Conservation (phyloP, 2,888 invertebrate genomes). For the Pachydiplax longipennis region DNA sequence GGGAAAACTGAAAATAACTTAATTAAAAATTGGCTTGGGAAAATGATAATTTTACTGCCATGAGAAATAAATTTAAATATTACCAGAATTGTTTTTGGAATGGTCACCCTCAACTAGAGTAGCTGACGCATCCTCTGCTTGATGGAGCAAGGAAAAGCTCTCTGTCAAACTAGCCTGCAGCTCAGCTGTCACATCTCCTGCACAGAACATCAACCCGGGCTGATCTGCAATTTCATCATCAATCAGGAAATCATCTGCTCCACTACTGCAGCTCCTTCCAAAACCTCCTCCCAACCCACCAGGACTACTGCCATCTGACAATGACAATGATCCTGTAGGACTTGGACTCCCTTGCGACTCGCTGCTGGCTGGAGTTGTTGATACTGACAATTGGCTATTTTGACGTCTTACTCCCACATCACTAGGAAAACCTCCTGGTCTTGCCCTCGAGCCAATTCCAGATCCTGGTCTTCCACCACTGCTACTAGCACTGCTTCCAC, state of each 20-base stretch:
- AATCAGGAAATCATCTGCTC: constrained; percentile 80
- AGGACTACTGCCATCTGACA: constrained; percentile 44
- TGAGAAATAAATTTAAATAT: too few species aligned
- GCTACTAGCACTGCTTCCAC: constrained; percentile 61
- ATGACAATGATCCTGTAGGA: constrained; percentile 46
- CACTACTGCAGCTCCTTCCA: constrained; percentile 61
- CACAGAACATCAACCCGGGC: constrained; percentile 79
- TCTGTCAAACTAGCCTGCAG: background rate
- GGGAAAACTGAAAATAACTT: background rate
- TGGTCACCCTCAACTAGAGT: constrained; percentile 20
- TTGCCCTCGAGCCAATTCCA: constrained; percentile 59
- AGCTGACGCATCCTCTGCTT: constrained; percentile 15
- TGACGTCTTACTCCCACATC: constrained; percentile 56
- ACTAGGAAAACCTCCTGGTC: constrained; percentile 57
- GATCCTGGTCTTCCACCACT: constrained; percentile 68
- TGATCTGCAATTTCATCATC: constrained; percentile 93
- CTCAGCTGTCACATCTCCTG: constrained; percentile 25
- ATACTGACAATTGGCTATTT: constrained; percentile 28
- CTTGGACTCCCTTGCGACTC: constrained; percentile 45
- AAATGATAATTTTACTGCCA: background rate
- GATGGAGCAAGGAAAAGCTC: constrained; percentile 12
- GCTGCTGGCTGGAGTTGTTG: constrained; percentile 41
- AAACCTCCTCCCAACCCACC: constrained; percentile 38
- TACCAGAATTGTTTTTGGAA: constrained; percentile 24
- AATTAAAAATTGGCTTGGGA: background rate